Percentiles rank a stretch among this genome's conserved stretches.
Evolutionary conservation across 2,888 invertebrate genomes (phyloP).

Genomic region (Tipula vernalis): DNA sequence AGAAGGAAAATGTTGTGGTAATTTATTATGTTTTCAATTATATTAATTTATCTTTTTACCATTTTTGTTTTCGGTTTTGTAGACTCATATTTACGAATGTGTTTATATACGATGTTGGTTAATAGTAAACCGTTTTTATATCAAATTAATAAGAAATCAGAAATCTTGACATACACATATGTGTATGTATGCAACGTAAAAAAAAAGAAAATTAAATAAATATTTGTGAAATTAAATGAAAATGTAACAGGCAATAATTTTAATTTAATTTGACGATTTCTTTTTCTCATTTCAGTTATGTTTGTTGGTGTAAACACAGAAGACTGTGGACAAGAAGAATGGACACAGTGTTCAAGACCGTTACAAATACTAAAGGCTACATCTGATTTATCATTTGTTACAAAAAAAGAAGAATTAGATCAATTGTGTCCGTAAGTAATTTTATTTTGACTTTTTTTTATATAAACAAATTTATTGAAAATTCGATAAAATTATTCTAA

Average conservation of each 20-base stretch:
- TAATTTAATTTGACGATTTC: background rate
- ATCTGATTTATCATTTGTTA: constrained; percentile 59
- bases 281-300: constrained; percentile 12
- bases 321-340: constrained; percentile 53
- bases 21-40: constrained; percentile 4
- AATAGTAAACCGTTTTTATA: background rate
- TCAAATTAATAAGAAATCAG: background rate
- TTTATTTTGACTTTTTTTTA: background rate
- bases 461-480: no score
- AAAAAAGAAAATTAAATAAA: background rate
- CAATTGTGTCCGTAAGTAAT: constrained; percentile 69
- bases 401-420: constrained; percentile 56
- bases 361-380: constrained; percentile 59
- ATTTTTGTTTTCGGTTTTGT: background rate
- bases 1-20: background rate
- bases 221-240: background rate
- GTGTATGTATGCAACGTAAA: background rate
- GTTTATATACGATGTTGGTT: background rate
- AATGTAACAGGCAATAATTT: constrained; percentile 9
- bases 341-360: constrained; percentile 60
- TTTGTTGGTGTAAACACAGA: constrained; percentile 22
- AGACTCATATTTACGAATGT: background rate
- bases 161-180: background rate
- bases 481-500: no score
- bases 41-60: background rate